Conservation (phyloP, 2,113 vertebrate species). For the Nesospiza acunhae region DNA sequence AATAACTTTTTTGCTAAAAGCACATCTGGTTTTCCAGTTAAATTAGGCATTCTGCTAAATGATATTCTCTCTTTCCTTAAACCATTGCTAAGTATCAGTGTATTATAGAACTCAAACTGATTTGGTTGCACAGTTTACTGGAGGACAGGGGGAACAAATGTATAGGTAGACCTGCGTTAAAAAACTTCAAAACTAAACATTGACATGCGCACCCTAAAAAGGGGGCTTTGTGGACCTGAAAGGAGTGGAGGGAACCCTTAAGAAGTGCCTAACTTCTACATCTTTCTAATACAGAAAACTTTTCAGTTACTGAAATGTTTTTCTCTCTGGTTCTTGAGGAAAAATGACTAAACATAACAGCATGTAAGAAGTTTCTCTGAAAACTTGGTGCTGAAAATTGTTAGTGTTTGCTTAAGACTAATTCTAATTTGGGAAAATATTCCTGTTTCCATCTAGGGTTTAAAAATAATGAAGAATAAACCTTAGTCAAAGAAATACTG, state of each 20-base stretch:
- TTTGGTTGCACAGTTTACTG: background rate
- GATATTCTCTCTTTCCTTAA: background rate
- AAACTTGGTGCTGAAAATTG: background rate
- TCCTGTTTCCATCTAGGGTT: background rate
- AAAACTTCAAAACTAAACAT: background rate
- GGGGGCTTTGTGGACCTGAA: background rate
- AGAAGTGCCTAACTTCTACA: background rate
- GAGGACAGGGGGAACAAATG: background rate
- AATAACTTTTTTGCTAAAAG: background rate
- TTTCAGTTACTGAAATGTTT: background rate
- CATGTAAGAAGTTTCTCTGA: background rate
- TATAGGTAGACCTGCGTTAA: background rate
- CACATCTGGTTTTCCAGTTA: background rate
- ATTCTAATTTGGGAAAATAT: background rate
- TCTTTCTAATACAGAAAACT: background rate
- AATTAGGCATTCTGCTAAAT: background rate
- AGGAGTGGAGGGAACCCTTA: background rate
- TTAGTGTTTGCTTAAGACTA: background rate
- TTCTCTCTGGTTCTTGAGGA: background rate
- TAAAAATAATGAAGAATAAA: background rate
- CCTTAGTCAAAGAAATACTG: background rate
- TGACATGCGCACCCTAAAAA: background rate
- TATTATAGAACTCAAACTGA: background rate
- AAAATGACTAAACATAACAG: background rate
- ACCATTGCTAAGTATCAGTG: background rate